A percentile compares a stretch with the other conserved stretches of the same genome.
Evolutionary conservation across 2,888 invertebrate species (phyloP).

Genomic region (Brachycybe producta): DNA sequence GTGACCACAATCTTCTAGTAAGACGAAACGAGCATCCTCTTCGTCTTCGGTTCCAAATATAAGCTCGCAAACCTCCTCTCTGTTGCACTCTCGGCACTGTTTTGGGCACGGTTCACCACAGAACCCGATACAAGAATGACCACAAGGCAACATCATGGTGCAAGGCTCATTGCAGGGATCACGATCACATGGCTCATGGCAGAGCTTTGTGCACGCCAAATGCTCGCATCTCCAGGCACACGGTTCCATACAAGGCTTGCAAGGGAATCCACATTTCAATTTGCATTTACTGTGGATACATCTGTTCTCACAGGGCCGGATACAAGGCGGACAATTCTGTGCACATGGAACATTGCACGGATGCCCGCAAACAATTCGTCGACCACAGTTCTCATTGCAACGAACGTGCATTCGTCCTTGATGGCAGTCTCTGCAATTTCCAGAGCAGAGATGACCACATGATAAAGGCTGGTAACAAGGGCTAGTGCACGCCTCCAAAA

Average conservation of each 20-base stretch:
- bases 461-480: slow-evolving; percentile 25
- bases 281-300: slow-evolving; percentile 30
- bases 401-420: slow-evolving; percentile 31
- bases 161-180: slow-evolving; percentile 30
- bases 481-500: slow-evolving; percentile 22
- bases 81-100: slow-evolving; percentile 21
- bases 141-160: slow-evolving; percentile 27
- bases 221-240: slow-evolving; percentile 32
- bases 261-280: slow-evolving; percentile 28
- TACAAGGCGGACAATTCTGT: slow-evolving; percentile 33
- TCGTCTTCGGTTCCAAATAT: slow-evolving; percentile 42
- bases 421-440: slow-evolving; percentile 32
- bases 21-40: slow-evolving; percentile 36
- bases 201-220: slow-evolving; percentile 28
- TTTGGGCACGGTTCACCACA: slow-evolving; percentile 36
- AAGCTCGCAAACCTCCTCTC: slow-evolving; percentile 28
- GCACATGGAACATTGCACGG: slow-evolving; percentile 32
- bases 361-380: slow-evolving; percentile 32
- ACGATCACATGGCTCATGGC: slow-evolving; percentile 32
- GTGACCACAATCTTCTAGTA: slow-evolving; percentile 30
- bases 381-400: slow-evolving; percentile 30
- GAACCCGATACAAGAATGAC: slow-evolving; percentile 33
- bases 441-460: slow-evolving; percentile 30
- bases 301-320: slow-evolving; percentile 29
- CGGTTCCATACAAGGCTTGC: slow-evolving; percentile 30